A percentile compares a stretch with the other conserved stretches of the same genome.
Evolutionary conservation across 2,888 invertebrate genomes (phyloP).

Genomic region (Tinea pellionella): DNA sequence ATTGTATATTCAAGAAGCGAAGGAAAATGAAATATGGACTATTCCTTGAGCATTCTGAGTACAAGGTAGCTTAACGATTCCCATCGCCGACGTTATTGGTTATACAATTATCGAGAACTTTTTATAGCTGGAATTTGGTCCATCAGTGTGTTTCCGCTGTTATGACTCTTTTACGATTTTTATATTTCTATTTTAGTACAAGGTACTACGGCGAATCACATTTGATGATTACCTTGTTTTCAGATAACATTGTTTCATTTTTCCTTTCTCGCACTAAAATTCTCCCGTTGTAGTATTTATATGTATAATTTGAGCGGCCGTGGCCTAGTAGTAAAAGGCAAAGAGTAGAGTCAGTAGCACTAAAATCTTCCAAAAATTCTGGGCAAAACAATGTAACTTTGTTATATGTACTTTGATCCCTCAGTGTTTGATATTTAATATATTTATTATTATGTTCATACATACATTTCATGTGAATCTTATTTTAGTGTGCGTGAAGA

Average conservation of each 20-base stretch:
- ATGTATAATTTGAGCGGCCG: too few species aligned
- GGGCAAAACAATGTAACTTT: too few species aligned
- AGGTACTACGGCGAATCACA: not conserved
- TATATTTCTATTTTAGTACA: not conserved
- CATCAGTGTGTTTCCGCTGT: not conserved
- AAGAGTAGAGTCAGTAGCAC: too few species aligned
- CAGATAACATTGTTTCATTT: not conserved
- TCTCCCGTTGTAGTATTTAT: not conserved
- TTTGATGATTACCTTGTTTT: not conserved
- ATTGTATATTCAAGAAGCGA: slow-evolving; percentile 57
- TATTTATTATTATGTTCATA: too few species aligned
- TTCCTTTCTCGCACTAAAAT: not conserved
- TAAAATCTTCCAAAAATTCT: too few species aligned
- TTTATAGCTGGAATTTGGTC: not conserved
- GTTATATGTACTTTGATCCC: too few species aligned
- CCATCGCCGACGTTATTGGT: slow-evolving; percentile 2
- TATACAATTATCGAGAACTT: slow-evolving; percentile 1
- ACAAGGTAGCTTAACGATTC: slow-evolving; percentile 8
- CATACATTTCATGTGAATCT: too few species aligned
- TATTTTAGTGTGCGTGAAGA: too few species aligned
- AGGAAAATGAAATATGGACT: slow-evolving; percentile 65
- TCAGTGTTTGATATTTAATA: too few species aligned
- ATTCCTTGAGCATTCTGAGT: slow-evolving; percentile 40
- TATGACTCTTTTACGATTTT: not conserved
- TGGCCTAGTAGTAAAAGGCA: too few species aligned